phyloP scores from a whole-genome alignment of 2,113 vertebrate genomes.

The Mesitornis unicolor region DNA sequence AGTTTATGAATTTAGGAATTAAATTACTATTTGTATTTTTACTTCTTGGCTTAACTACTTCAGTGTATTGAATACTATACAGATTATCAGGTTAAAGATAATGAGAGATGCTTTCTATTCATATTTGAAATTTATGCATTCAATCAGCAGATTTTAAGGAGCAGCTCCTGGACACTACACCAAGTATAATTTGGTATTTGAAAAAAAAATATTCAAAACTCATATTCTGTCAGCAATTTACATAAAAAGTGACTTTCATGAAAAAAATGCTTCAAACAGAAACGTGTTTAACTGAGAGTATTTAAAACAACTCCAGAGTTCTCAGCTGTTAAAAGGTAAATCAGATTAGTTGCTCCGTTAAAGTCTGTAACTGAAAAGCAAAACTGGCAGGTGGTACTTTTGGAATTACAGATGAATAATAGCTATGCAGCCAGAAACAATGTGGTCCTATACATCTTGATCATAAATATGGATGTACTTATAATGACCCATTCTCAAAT shows the following conservation, averaged over 20 bases:
- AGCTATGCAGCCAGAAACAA: not conserved
- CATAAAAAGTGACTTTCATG: not conserved
- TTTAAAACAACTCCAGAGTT: not conserved
- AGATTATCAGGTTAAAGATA: not conserved
- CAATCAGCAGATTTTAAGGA: not conserved
- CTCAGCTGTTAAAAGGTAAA: not conserved
- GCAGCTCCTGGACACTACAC: not conserved
- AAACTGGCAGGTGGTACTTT: not conserved
- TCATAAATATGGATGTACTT: slow-evolving; percentile 41
- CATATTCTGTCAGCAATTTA: not conserved
- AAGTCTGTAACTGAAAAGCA: not conserved
- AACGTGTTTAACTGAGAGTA: not conserved
- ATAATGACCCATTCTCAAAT: slow-evolving; percentile 12
- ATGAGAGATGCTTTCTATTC: not conserved
- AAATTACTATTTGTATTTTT: not conserved
- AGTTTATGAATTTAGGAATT: not conserved
- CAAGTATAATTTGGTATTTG: not conserved
- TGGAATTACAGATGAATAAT: not conserved
- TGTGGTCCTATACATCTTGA: not conserved
- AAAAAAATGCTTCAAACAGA: not conserved
- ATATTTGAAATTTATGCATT: not conserved
- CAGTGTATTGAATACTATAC: not conserved
- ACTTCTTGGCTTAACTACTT: not conserved
- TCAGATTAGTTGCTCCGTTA: not conserved
- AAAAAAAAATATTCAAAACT: not conserved